A percentile compares a stretch with the other conserved stretches of the same genome.
Conservation (phyloP, 2,113 vertebrate species). For the Mirounga angustirostris region DNA sequence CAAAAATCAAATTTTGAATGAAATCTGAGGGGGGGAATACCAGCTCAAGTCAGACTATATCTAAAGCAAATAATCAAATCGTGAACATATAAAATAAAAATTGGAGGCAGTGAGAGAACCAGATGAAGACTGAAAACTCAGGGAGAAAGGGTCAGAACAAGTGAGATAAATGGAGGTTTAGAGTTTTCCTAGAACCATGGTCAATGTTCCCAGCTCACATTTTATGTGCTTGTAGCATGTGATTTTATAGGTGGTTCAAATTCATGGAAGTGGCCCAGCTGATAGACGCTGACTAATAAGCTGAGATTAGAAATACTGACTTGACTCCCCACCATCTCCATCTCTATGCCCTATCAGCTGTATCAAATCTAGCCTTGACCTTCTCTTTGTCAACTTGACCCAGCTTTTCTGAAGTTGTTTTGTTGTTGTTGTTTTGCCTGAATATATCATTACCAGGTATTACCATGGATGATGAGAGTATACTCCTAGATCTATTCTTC, state of each 20-base stretch:
- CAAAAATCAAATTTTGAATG: conserved; percentile 56
- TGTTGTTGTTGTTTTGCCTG: background rate
- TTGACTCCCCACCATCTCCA: background rate
- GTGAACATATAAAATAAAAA: background rate
- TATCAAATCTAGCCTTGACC: background rate
- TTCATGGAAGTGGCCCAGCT: background rate
- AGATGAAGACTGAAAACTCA: background rate
- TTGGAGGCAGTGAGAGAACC: background rate
- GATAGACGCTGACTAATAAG: background rate
- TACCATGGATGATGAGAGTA: background rate
- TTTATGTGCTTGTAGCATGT: background rate
- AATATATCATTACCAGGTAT: background rate
- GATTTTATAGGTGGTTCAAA: background rate
- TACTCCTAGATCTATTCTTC: background rate
- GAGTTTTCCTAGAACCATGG: background rate
- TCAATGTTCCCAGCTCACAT: background rate
- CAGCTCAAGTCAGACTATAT: background rate
- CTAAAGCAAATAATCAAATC: background rate
- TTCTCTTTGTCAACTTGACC: background rate
- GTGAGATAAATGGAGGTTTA: background rate
- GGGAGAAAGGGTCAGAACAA: background rate
- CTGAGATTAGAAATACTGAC: background rate
- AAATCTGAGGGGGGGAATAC: background rate
- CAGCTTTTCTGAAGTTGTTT: background rate
- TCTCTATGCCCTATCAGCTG: background rate